Conservation (phyloP, 2,797 vertebrate species). For the Tachyglossus aculeatus region DNA sequence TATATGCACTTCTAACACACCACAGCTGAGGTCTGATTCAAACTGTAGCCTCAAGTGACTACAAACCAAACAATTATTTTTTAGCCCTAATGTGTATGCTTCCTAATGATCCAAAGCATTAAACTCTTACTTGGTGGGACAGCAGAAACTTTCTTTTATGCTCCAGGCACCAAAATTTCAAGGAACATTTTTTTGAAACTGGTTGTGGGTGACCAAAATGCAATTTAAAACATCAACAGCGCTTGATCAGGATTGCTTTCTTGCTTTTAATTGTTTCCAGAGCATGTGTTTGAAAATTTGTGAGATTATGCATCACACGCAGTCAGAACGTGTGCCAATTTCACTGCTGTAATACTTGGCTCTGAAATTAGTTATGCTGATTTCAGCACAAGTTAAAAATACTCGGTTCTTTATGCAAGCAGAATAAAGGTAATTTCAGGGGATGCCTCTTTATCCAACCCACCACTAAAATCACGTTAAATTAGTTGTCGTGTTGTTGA, state of each 20-base stretch:
- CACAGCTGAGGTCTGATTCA: conserved; percentile 65
- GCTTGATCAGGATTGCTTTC: conserved; percentile 67
- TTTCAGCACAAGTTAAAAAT: conserved; percentile 61
- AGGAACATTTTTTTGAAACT: conserved; percentile 48
- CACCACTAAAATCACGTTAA: conserved; percentile 24
- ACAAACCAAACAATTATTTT: conserved; percentile 75
- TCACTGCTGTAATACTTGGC: conserved; percentile 66
- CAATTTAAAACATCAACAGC: conserved; percentile 69
- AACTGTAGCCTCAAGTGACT: conserved; percentile 62
- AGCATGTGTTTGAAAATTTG: conserved; percentile 75
- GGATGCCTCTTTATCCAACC: conserved; percentile 33
- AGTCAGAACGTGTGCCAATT: conserved; percentile 61
- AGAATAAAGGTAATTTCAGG: conserved; percentile 58
- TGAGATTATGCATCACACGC: conserved; percentile 64
- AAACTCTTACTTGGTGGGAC: conserved; percentile 58
- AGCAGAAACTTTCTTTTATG: conserved; percentile 48
- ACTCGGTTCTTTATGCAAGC: conserved; percentile 47
- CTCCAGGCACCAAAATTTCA: conserved; percentile 49
- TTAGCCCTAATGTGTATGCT: conserved; percentile 63
- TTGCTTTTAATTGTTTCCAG: conserved; percentile 80
- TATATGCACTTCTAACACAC: conserved; percentile 30
- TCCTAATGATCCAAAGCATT: conserved; percentile 76
- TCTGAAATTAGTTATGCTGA: conserved; percentile 40
- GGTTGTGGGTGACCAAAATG: conserved; percentile 63
- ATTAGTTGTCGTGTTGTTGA: conserved; percentile 25